phyloP scores from a whole-genome alignment of 2,113 vertebrate genomes.

The pig (Sus scrofa) region DNA sequence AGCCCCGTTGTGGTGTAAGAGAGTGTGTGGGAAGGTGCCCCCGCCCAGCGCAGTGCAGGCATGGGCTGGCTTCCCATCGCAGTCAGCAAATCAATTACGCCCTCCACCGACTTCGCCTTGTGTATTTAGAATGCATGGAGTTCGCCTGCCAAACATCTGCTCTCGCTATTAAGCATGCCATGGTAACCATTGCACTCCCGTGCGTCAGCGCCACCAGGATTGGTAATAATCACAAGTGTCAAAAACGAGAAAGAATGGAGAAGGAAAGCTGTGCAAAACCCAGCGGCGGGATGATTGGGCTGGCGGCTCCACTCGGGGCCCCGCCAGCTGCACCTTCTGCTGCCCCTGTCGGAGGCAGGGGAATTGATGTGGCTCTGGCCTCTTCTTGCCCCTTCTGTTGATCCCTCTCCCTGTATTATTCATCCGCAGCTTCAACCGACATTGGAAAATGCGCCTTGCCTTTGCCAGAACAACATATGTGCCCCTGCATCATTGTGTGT shows the following conservation, averaged over 20 bases:
- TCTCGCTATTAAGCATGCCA: constrained; percentile 89
- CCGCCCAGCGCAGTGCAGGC: background rate
- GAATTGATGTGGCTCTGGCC: constrained; percentile 84
- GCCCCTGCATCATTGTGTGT: constrained; percentile 87
- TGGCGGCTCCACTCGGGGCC: constrained; percentile 80
- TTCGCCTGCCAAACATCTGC: constrained; percentile 90
- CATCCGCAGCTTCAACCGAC: constrained; percentile 86
- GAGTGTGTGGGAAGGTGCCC: background rate
- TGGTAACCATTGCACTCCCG: constrained; percentile 89
- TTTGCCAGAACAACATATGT: constrained; percentile 91
- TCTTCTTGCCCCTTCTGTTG: constrained; percentile 87
- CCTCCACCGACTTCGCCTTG: constrained; percentile 87
- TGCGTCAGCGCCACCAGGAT: constrained; percentile 89
- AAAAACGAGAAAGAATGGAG: constrained; percentile 72
- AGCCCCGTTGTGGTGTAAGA: background rate
- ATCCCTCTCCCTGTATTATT: constrained; percentile 88
- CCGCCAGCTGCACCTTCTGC: constrained; percentile 86
- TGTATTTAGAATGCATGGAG: constrained; percentile 88
- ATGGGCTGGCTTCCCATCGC: constrained; percentile 61
- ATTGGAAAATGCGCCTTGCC: constrained; percentile 82
- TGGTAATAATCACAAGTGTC: constrained; percentile 89
- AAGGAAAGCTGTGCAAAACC: constrained; percentile 86
- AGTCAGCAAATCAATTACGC: constrained; percentile 86
- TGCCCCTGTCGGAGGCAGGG: constrained; percentile 88
- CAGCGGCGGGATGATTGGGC: constrained; percentile 84